These are phyloP conservation scores for Labeo calbasu DNA, from an alignment of 2,797 vertebrate genomes.

Conservation along the genomic window DNA sequence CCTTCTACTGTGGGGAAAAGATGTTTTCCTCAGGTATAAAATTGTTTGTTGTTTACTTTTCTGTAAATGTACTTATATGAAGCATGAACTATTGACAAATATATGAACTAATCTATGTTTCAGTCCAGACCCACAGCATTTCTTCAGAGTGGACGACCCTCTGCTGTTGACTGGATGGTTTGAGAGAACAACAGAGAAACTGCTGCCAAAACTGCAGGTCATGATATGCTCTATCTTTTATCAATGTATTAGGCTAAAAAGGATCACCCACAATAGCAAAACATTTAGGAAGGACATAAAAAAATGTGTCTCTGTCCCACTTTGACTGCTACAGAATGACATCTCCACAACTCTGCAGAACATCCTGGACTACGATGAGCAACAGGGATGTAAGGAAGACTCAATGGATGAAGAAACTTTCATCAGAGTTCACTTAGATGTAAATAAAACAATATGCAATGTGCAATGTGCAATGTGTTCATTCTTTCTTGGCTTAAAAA, in stretches of 20 bases:
- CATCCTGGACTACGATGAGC: conserved; percentile 57
- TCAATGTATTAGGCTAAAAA: background rate
- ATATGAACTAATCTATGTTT: conserved; percentile 32
- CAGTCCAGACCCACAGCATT: conserved; percentile 56
- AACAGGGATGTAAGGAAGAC: background rate
- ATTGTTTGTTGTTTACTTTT: background rate
- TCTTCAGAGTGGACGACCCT: conserved; percentile 52
- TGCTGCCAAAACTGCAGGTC: conserved; percentile 62
- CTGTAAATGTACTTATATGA: background rate
- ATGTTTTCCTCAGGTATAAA: conserved; percentile 10
- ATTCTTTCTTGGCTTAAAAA: too few species aligned
- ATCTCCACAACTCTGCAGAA: conserved; percentile 36
- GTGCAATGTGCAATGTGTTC: too few species aligned
- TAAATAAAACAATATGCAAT: too few species aligned
- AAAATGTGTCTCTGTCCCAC: conserved; percentile 1
- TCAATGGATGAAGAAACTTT: conserved; percentile 61
- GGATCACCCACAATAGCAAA: background rate
- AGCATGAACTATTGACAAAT: background rate
- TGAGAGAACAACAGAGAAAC: conserved; percentile 47
- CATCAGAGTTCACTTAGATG: conserved; percentile 67
- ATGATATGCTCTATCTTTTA: background rate
- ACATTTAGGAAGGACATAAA: background rate
- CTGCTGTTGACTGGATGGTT: conserved; percentile 57
- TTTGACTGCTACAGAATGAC: conserved; percentile 55
- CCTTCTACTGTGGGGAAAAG: conserved; percentile 62